Evolutionary conservation across 2,888 invertebrate species (phyloP).

Genomic region (Andrena hattorfiana): DNA sequence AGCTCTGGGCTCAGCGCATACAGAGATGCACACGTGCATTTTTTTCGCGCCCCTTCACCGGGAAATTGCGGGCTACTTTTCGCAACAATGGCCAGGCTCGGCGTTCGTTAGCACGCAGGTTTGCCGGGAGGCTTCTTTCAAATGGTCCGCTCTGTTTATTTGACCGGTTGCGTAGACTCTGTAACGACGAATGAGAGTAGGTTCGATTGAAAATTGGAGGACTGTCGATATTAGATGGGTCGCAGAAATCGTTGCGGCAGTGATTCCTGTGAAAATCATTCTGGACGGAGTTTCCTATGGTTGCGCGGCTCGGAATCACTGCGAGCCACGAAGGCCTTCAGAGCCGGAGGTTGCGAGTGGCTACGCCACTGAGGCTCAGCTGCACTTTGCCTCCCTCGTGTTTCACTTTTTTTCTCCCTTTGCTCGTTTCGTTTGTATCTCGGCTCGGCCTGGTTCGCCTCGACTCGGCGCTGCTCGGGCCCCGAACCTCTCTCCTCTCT

Average conservation of each 20-base stretch:
- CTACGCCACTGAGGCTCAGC: conserved; percentile 79
- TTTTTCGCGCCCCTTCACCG: conserved; percentile 52
- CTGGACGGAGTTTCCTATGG: neutral
- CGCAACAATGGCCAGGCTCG: conserved; percentile 55
- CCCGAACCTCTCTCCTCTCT: conserved; percentile 47
- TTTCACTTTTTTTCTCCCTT: conserved; percentile 76
- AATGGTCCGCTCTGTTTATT: conserved; percentile 39
- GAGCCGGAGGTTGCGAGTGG: conserved; percentile 38
- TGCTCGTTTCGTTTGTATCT: conserved; percentile 78
- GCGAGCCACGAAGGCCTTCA: conserved; percentile 1
- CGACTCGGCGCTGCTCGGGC: conserved; percentile 71
- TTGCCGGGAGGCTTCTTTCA: conserved; percentile 46
- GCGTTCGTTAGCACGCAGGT: conserved; percentile 52
- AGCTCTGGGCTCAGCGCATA: conserved; percentile 35
- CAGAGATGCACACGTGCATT: conserved; percentile 48
- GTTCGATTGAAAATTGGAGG: neutral
- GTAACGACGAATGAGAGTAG: neutral
- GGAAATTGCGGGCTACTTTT: conserved; percentile 64
- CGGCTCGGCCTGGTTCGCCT: conserved; percentile 73
- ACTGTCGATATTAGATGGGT: neutral
- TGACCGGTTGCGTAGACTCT: neutral
- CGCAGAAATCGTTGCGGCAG: neutral
- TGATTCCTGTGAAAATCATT: neutral
- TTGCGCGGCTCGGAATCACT: neutral
- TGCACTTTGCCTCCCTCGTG: conserved; percentile 81